phyloP scores from a whole-genome alignment of 2,113 vertebrate species.

The Trogon melanurus region DNA sequence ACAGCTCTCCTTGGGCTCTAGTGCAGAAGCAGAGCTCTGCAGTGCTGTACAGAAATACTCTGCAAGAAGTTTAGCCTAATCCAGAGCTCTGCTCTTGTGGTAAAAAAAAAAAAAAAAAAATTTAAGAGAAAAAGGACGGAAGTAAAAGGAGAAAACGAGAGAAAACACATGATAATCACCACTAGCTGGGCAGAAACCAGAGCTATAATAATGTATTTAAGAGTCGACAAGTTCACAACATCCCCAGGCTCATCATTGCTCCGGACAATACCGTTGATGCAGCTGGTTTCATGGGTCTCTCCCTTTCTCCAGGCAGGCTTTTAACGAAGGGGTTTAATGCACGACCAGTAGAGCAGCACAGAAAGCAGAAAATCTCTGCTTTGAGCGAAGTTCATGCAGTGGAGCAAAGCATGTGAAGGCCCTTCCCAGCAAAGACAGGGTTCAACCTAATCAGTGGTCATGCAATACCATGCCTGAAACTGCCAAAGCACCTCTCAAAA shows the following conservation, averaged over 20 bases:
- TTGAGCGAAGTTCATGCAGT: background rate
- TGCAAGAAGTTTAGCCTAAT: background rate
- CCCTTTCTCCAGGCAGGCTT: background rate
- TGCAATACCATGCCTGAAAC: background rate
- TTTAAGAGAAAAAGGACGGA: background rate
- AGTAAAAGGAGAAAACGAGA: background rate
- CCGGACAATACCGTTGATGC: background rate
- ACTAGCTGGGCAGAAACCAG: background rate
- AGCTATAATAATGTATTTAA: background rate
- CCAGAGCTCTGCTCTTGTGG: background rate
- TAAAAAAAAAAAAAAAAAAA: background rate
- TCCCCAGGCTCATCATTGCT: background rate
- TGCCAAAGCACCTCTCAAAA: background rate
- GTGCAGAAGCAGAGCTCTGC: background rate
- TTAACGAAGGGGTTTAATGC: background rate
- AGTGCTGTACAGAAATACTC: background rate
- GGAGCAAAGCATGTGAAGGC: background rate
- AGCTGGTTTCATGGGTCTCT: background rate
- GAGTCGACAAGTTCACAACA: background rate
- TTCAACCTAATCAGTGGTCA: background rate
- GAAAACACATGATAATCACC: background rate
- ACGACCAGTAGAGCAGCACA: background rate
- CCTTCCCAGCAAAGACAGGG: background rate
- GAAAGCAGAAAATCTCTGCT: background rate
- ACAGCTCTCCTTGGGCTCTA: background rate